These are phyloP conservation scores for Malaclemys terrapin DNA, from an alignment of 2,113 vertebrate genomes.

Conservation along the genomic window DNA sequence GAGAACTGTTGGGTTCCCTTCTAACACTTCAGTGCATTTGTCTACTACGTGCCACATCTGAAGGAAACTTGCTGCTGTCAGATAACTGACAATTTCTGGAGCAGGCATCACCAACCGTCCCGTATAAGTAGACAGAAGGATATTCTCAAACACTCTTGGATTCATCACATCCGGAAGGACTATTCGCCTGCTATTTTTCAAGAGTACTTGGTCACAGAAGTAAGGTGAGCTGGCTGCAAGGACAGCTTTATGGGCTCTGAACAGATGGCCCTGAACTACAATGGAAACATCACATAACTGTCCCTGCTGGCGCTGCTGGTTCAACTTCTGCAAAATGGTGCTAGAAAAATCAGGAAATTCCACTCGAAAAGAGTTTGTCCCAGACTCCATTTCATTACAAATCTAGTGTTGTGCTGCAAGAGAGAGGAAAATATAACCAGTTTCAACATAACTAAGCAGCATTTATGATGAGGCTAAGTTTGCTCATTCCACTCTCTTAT, in stretches of 20 bases:
- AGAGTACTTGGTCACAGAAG: constrained; percentile 91
- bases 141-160: constrained; percentile 89
- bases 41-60: constrained; percentile 94
- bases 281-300: constrained; percentile 91
- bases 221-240: constrained; percentile 91
- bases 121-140: constrained; percentile 88
- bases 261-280: constrained; percentile 89
- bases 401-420: constrained; percentile 75
- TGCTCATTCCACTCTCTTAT: not conserved
- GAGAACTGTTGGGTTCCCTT: constrained; percentile 83
- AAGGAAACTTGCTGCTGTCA: constrained; percentile 91
- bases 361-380: constrained; percentile 87
- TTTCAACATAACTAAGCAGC: not conserved
- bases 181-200: constrained; percentile 89
- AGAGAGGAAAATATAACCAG: constrained; percentile 24
- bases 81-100: constrained; percentile 88
- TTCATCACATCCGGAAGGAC: constrained; percentile 91
- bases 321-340: constrained; percentile 89
- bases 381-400: constrained; percentile 87
- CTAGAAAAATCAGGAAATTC: constrained; percentile 92
- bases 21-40: constrained; percentile 90
- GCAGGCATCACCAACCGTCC: constrained; percentile 86
- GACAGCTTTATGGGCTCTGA: constrained; percentile 90
- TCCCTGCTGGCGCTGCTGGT: constrained; percentile 90
- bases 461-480: not conserved